Percentiles rank a stretch among this genome's conserved stretches.
These are phyloP conservation scores for Sinocyclocheilus anshuiensis DNA, from an alignment of 2,113 vertebrate species.

Conservation along the genomic window DNA sequence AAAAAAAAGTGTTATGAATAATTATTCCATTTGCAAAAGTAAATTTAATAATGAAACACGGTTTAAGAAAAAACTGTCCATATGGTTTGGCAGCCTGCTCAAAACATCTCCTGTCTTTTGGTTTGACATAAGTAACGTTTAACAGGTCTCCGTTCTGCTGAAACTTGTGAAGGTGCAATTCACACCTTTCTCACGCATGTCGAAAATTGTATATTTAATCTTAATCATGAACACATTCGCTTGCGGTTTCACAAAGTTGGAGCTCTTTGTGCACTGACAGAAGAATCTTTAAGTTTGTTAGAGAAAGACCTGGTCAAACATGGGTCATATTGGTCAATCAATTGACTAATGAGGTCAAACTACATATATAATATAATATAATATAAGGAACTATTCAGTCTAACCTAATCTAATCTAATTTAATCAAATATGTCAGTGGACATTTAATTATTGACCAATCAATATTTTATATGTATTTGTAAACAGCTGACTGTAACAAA, in stretches of 20 bases:
- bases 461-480: background rate
- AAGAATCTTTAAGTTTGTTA: background rate
- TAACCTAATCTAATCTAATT: too few relatives aligned
- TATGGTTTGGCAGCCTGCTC: constrained; percentile 41
- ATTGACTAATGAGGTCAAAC: background rate
- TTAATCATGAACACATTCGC: constrained; percentile 16
- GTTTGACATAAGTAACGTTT: constrained; percentile 45
- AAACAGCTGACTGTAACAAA: background rate
- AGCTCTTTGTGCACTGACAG: background rate
- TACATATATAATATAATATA: background rate
- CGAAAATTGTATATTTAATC: constrained; percentile 35
- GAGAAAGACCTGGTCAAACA: background rate
- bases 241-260: constrained; percentile 13
- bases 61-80: constrained; percentile 36
- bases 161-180: constrained; percentile 47
- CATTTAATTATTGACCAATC: too few relatives aligned
- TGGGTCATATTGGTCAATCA: background rate
- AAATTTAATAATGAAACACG: constrained; percentile 37
- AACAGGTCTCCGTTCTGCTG: constrained; percentile 17
- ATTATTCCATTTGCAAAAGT: constrained; percentile 43
- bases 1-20: constrained; percentile 47
- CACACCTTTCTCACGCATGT: constrained; percentile 43
- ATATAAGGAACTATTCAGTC: background rate
- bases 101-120: constrained; percentile 25
- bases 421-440: too few relatives aligned